A percentile compares a stretch with the other conserved stretches of the same genome.
phyloP scores from a whole-genome alignment of 2,888 invertebrate species.

The Psylliodes chrysocephalus region DNA sequence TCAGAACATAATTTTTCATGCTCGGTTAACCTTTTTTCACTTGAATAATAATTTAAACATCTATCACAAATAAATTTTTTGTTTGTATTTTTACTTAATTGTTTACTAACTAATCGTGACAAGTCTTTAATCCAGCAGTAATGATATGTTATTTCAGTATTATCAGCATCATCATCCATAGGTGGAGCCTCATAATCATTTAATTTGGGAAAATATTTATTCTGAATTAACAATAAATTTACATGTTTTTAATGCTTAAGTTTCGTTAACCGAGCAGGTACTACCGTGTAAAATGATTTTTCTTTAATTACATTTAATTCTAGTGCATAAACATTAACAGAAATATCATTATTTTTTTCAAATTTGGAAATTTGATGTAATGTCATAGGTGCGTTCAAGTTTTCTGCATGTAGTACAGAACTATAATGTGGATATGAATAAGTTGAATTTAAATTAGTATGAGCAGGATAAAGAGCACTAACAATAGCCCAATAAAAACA shows the following conservation, averaged over 20 bases:
- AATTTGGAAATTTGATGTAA: conserved; percentile 43
- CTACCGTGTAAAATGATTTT: conserved; percentile 11
- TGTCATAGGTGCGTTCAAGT: conserved; percentile 41
- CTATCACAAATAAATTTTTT: conserved; percentile 31
- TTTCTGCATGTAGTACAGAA: conserved; percentile 40
- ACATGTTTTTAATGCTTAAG: conserved; percentile 25
- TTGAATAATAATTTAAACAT: conserved; percentile 40
- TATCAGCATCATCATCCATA: conserved; percentile 2
- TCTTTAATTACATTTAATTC: conserved; percentile 6
- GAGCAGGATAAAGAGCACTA: conserved; percentile 42
- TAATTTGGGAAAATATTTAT: conserved; percentile 19
- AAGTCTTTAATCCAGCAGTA: conserved; percentile 44
- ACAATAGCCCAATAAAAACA: conserved; percentile 49
- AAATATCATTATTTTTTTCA: conserved; percentile 46
- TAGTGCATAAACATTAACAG: conserved; percentile 42
- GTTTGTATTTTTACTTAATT: conserved; percentile 26
- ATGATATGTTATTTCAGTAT: conserved; percentile 29
- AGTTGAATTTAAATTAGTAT: conserved; percentile 40
- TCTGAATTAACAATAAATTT: conserved; percentile 41
- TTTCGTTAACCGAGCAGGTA: conserved; percentile 15
- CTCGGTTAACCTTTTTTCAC: too few relatives aligned
- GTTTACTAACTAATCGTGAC: conserved; percentile 28
- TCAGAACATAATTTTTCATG: too few relatives aligned
- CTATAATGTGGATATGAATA: conserved; percentile 17
- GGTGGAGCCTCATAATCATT: conserved; percentile 5